Evolutionary conservation across 2,888 invertebrate species (phyloP).

Genomic region (Thelaira solivaga): DNA sequence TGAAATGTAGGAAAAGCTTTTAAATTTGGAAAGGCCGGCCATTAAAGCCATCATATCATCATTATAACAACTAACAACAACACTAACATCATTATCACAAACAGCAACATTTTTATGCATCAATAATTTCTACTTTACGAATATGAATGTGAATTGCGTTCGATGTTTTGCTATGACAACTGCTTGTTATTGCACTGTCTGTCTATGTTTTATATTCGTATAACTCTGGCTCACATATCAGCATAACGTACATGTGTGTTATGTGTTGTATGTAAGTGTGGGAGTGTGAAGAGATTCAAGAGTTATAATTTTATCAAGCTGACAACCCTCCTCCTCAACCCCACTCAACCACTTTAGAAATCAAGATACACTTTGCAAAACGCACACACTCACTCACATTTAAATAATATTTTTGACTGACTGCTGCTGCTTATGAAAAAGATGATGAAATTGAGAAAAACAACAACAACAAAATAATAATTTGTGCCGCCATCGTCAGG

Average conservation of each 20-base stretch:
- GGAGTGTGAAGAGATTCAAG: slow-evolving; percentile 19
- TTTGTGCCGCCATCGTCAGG: background rate
- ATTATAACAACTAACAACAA: slow-evolving; percentile 3
- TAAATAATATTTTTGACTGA: background rate
- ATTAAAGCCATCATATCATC: background rate
- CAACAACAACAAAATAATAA: background rate
- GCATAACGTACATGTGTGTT: background rate
- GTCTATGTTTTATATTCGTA: slow-evolving; percentile 21
- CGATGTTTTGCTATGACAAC: slow-evolving; percentile 58
- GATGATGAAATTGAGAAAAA: slow-evolving; percentile 36
- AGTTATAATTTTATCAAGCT: background rate
- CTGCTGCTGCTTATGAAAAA: slow-evolving; percentile 20
- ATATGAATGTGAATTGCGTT: slow-evolving; percentile 56
- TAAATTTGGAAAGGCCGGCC: too few relatives aligned
- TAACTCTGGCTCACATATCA: slow-evolving; percentile 10
- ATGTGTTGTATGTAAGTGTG: background rate
- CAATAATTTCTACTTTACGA: slow-evolving; percentile 52
- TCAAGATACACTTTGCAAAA: background rate
- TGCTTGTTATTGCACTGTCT: slow-evolving; percentile 54
- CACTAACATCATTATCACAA: slow-evolving; percentile 13
- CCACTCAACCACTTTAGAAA: slow-evolving; percentile 3
- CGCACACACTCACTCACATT: background rate
- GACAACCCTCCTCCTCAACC: too few relatives aligned
- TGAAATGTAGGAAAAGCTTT: too few relatives aligned
- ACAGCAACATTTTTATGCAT: slow-evolving; percentile 53